phyloP scores from a whole-genome alignment of 2,113 vertebrate species.

The Odocoileus virginianus region DNA sequence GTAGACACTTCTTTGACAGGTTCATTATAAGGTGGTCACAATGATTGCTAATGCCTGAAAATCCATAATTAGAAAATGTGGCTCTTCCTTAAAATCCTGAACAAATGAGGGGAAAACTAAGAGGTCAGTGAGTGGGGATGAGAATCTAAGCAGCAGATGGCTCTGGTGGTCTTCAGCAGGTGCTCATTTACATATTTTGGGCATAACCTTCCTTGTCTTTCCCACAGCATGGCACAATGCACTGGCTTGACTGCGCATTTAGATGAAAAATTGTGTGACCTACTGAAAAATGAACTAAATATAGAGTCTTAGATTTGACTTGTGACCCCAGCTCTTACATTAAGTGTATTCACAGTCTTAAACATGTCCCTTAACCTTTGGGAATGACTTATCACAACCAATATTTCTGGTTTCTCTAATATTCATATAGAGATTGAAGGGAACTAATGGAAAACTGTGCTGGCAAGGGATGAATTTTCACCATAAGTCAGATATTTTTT shows the following conservation, averaged over 20 bases:
- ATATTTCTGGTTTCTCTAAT: background rate
- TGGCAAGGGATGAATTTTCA: background rate
- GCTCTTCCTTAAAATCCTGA: background rate
- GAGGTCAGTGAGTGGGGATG: background rate
- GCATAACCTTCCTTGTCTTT: background rate
- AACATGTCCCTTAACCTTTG: background rate
- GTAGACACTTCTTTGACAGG: background rate
- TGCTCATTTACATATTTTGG: constrained; percentile 46
- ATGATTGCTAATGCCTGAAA: background rate
- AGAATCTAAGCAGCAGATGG: constrained; percentile 11
- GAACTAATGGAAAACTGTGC: background rate
- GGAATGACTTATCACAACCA: background rate
- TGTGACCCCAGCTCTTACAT: background rate
- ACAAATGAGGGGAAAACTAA: background rate
- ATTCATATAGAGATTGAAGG: background rate
- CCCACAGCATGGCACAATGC: background rate
- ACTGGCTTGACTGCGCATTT: background rate
- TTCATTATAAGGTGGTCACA: background rate
- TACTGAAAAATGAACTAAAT: background rate
- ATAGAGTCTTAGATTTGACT: background rate
- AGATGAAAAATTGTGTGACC: background rate
- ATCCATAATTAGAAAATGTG: background rate
- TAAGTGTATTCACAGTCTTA: background rate
- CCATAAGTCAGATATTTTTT: background rate
- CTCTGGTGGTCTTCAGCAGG: constrained; percentile 18